Percentiles rank a stretch among this genome's conserved stretches.
These are phyloP conservation scores for Boloria euphrosyne DNA, from an alignment of 2,888 invertebrate genomes.

Conservation along the genomic window DNA sequence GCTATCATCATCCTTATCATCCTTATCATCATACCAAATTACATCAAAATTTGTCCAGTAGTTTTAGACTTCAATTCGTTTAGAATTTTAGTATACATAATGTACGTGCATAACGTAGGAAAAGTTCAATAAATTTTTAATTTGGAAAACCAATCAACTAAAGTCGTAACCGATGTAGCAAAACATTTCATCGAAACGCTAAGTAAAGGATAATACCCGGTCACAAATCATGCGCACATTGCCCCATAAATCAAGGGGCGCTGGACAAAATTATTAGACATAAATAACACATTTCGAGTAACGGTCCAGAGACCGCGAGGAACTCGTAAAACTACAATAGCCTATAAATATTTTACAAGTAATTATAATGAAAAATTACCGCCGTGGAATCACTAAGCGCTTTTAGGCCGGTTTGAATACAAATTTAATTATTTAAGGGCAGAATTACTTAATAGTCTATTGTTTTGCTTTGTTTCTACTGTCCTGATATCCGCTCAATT, in stretches of 20 bases:
- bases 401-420: constrained; percentile 25
- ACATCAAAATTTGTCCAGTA: too few relatives aligned
- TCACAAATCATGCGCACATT: constrained; percentile 47
- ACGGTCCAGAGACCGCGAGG: constrained; percentile 49
- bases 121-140: too few relatives aligned
- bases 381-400: constrained; percentile 40
- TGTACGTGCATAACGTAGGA: too few relatives aligned
- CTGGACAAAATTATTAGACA: constrained; percentile 62
- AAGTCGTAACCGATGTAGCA: constrained; percentile 15
- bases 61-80: too few relatives aligned
- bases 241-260: constrained; percentile 42
- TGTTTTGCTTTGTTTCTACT: constrained; percentile 33
- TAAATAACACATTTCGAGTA: constrained; percentile 63
- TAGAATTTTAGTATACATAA: too few relatives aligned
- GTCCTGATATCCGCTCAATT: constrained; percentile 40
- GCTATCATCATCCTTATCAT: too few relatives aligned
- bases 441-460: constrained; percentile 32
- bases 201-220: constrained; percentile 22
- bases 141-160: not conserved
- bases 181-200: constrained; percentile 13
- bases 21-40: too few relatives aligned
- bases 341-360: constrained; percentile 74
- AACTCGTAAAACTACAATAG: constrained; percentile 67
- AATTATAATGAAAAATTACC: constrained; percentile 74
- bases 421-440: constrained; percentile 37